Conservation (phyloP, 2,888 invertebrate species). For the Rotaria sp. region DNA sequence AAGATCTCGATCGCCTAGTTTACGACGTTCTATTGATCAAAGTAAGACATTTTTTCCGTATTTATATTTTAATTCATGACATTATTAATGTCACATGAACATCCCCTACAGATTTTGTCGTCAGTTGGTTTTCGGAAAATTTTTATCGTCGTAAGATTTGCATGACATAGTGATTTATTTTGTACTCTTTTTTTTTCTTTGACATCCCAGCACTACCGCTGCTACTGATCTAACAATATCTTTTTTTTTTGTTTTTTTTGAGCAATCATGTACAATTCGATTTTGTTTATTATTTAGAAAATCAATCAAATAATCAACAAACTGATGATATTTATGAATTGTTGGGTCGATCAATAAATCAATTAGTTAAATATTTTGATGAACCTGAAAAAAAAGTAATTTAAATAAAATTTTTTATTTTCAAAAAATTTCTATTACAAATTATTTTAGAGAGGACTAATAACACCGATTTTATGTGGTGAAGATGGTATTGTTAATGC, state of each 20-base stretch:
- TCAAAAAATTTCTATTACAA: no score
- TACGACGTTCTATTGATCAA: not conserved
- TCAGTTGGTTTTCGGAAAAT: not conserved
- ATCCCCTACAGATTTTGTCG: not conserved
- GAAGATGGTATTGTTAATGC: not conserved
- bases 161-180: not conserved
- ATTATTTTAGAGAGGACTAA: not conserved
- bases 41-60: not conserved
- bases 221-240: not conserved
- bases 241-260: not conserved
- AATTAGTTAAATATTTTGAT: not conserved
- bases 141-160: not conserved
- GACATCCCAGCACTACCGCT: not conserved
- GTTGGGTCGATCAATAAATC: not conserved
- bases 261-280: not conserved
- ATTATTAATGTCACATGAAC: not conserved
- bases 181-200: not conserved
- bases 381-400: not conserved
- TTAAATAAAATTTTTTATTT: not conserved
- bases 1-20: not conserved
- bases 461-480: not conserved
- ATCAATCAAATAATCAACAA: not conserved
- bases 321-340: slow-evolving; percentile 14
- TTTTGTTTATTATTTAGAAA: not conserved
- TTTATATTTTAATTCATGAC: no score